Conservation (phyloP, 2,888 invertebrate species). For the Dichetophora obliterata region DNA sequence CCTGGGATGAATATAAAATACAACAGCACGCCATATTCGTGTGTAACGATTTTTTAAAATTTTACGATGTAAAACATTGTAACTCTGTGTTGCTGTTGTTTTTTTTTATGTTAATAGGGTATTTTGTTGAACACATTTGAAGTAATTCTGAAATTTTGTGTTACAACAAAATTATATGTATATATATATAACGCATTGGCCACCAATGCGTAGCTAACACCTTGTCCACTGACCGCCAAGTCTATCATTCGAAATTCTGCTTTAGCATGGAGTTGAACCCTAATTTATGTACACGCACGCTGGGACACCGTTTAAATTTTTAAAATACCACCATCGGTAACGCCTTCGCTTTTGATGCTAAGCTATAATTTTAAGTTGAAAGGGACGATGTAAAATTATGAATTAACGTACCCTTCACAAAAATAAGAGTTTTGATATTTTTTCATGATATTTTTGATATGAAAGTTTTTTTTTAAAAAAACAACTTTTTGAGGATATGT, state of each 20-base stretch:
- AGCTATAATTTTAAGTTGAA: neutral
- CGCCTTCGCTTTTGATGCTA: neutral
- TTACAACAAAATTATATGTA: constrained; percentile 1
- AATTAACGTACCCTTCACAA: neutral
- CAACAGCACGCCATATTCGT: constrained; percentile 19
- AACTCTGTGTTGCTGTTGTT: neutral
- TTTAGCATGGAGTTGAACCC: neutral
- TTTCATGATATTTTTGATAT: too few species aligned
- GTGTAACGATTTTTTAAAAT: constrained; percentile 2
- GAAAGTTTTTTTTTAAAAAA: neutral
- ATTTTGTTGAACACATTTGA: too few species aligned
- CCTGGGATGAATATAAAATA: neutral
- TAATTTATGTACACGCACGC: constrained; percentile 4
- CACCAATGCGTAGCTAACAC: constrained; percentile 11
- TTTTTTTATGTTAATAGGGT: neutral
- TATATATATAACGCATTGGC: neutral
- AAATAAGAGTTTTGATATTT: neutral
- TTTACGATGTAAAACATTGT: neutral
- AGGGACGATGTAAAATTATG: neutral
- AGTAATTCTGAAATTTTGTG: neutral
- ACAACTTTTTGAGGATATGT: neutral
- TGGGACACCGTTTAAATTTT: neutral
- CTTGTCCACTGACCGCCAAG: neutral
- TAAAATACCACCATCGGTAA: neutral
- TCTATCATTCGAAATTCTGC: neutral